These are phyloP conservation scores for Cetonia aurata DNA, from an alignment of 2,888 invertebrate genomes.

Conservation along the genomic window DNA sequence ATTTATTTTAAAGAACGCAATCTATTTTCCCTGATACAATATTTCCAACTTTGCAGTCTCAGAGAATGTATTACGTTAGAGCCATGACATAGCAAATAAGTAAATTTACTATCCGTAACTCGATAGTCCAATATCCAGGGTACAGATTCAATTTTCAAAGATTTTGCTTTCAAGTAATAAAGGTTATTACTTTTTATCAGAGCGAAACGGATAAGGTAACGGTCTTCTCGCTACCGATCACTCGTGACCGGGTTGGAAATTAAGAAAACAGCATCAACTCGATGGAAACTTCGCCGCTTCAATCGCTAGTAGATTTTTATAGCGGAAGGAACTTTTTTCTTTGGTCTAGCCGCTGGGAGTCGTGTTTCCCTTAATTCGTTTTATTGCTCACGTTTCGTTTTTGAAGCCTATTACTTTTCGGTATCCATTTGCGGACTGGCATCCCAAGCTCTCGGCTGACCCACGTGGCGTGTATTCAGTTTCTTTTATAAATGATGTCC, in stretches of 20 bases:
- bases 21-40: no score
- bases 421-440: slow-evolving; percentile 33
- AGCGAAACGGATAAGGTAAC: slow-evolving; percentile 1
- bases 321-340: not conserved
- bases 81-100: slow-evolving; percentile 16
- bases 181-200: slow-evolving; percentile 18
- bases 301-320: slow-evolving; percentile 22
- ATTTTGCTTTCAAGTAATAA: slow-evolving; percentile 22
- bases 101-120: slow-evolving; percentile 31
- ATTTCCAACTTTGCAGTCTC: slow-evolving; percentile 7
- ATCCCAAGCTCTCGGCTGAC: slow-evolving; percentile 8
- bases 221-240: slow-evolving; percentile 14
- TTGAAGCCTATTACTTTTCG: slow-evolving; percentile 30
- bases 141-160: slow-evolving; percentile 25
- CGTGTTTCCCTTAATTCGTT: slow-evolving; percentile 36
- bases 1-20: no score
- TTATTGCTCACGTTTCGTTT: slow-evolving; percentile 38
- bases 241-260: slow-evolving; percentile 35
- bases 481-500: slow-evolving; percentile 11
- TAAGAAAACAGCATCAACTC: slow-evolving; percentile 23
- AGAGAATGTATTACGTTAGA: slow-evolving; percentile 9
- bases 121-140: slow-evolving; percentile 27
- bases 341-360: slow-evolving; percentile 6
- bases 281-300: slow-evolving; percentile 1
- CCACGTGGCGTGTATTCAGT: slow-evolving; percentile 34